Conservation (phyloP, 2,888 invertebrate species). For the Thalpophila matura region DNA sequence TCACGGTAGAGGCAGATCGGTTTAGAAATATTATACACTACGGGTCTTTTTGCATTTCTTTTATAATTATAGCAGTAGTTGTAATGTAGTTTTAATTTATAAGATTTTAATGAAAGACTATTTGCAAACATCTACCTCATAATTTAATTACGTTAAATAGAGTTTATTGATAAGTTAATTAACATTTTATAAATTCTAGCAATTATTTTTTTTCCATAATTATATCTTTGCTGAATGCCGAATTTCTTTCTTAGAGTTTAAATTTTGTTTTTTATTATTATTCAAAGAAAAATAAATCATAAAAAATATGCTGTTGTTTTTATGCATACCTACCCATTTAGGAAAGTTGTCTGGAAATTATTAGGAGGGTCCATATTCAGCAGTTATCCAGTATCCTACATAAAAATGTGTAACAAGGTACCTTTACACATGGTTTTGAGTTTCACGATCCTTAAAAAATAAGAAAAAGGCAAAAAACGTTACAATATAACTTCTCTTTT, state of each 20-base stretch:
- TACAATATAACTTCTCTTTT: neutral
- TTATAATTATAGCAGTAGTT: constrained; percentile 76
- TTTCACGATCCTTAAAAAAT: neutral
- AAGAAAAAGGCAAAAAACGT: constrained; percentile 1
- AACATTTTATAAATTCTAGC: constrained; percentile 87
- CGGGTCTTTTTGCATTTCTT: constrained; percentile 77
- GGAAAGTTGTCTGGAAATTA: neutral
- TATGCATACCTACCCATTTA: constrained; percentile 31
- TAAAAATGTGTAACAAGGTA: neutral
- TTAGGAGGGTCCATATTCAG: neutral
- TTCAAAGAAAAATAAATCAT: constrained; percentile 86
- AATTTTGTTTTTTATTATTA: constrained; percentile 88
- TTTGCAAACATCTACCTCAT: constrained; percentile 90
- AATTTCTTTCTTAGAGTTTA: constrained; percentile 88
- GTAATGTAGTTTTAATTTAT: constrained; percentile 76
- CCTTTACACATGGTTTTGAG: neutral
- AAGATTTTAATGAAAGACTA: constrained; percentile 87
- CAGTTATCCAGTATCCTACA: neutral
- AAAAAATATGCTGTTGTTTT: constrained; percentile 68
- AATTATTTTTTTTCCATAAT: constrained; percentile 75
- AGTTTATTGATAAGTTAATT: constrained; percentile 87
- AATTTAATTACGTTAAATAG: constrained; percentile 86
- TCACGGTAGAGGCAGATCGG: constrained; percentile 57
- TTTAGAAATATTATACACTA: constrained; percentile 69
- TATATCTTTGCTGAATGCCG: constrained; percentile 80